Base-by-base conservation (phyloP, 1,140 invertebrate species). In the Protaetia brevitarsis region DNA sequence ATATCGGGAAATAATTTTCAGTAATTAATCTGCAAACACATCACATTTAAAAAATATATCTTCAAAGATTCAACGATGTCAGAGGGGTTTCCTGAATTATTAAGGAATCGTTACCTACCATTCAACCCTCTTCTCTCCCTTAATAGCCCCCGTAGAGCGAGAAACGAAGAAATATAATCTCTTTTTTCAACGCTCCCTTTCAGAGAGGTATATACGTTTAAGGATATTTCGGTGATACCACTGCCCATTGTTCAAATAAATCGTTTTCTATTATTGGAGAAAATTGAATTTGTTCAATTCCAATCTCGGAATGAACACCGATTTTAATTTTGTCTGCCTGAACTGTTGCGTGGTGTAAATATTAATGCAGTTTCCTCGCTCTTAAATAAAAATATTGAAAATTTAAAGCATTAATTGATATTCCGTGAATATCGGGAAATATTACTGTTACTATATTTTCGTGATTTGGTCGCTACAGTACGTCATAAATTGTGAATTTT, bases 221-320 rank as follows among this genome's bases (percentile, higher is more conserved):
- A 37, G n/a, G 34, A 51, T 21, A 51, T 51, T 51, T 51, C 41
- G 19, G 19, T 51, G 41, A n/a, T 51, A 51, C 8, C 41, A 10
- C 3, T 19, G 19, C 16, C 6, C 41, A 10, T 51, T 51, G 16
- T 51, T 51, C 41, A 65, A 65, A 65, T 65, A 60, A 65, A 60
- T 65, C 64, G 64, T 60, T 57, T 65, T 59, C 64, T 65, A 41
- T 65, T 65, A 65, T 65, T 65, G 41, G 21, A 41, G 64, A 65
- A 65, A 59, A 65, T 59, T 34, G 59, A 65, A 60, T 65, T 65
- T 59, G 56, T 65, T 51, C 41, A 16, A 19, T 51, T 51, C 26
- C 2, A 8, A 51, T 26, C 6, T 23, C 21, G 26, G 13, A 51
- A 26, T 51, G 5, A 51, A 8, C 6, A 51, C 41, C 26, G 41